Percentiles rank a stretch among this genome's conserved stretches.
Conservation (phyloP, 2,113 vertebrate species). For the Murina feae region DNA sequence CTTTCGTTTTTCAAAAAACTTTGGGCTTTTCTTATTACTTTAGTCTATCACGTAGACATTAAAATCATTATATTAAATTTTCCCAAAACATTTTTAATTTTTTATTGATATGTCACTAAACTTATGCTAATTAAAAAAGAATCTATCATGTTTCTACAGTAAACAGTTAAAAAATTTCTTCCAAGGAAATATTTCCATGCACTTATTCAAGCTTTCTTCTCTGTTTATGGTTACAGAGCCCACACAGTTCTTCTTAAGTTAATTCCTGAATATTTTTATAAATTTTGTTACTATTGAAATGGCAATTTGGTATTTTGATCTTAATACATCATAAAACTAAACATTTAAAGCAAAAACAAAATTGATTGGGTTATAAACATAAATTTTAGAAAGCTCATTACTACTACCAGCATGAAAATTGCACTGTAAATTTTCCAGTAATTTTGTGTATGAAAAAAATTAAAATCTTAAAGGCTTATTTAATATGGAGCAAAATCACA, state of each 20-base stretch:
- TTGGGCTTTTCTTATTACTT: background rate
- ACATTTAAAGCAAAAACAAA: background rate
- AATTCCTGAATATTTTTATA: background rate
- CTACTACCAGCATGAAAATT: background rate
- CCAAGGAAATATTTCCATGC: background rate
- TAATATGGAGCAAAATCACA: background rate
- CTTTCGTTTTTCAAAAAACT: background rate
- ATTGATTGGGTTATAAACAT: background rate
- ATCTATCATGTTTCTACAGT: background rate
- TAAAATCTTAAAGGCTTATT: background rate
- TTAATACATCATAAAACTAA: background rate
- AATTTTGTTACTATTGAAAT: background rate
- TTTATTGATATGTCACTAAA: background rate
- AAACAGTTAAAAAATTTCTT: background rate
- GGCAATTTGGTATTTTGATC: background rate
- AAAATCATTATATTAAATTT: background rate
- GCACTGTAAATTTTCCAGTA: background rate
- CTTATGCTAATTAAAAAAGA: constrained; percentile 20
- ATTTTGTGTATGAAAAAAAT: background rate
- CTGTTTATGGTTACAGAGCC: background rate
- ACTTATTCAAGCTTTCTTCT: background rate
- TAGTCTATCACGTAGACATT: background rate
- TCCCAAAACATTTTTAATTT: background rate
- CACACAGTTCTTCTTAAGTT: background rate
- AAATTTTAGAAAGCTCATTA: background rate